Evolutionary conservation across 2,888 invertebrate species (phyloP).

Genomic region (Gryllus longicercus): DNA sequence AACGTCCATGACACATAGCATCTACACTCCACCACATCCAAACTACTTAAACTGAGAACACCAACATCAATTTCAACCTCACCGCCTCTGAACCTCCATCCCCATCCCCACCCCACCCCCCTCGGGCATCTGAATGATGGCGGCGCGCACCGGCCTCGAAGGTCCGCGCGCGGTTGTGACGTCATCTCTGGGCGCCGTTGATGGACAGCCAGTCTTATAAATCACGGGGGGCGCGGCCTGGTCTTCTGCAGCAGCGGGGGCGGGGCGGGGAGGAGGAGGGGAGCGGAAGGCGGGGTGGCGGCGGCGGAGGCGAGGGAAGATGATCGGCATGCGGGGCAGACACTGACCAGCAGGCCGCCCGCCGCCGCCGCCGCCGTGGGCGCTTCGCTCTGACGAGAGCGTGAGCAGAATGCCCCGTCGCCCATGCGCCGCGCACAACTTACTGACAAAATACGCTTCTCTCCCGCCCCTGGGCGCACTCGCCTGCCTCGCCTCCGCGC

Average conservation of each 20-base stretch:
- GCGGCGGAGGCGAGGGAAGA: not conserved
- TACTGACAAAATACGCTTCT: not conserved
- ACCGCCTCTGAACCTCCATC: not conserved
- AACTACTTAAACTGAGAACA: not conserved
- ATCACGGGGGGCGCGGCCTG: not conserved
- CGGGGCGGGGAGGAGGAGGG: not conserved
- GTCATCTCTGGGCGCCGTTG: not conserved
- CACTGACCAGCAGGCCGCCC: constrained; percentile 4
- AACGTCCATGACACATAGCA: not conserved
- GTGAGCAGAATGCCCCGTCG: not conserved
- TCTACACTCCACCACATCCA: not conserved
- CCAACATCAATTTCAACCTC: not conserved
- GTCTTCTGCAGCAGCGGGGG: not conserved
- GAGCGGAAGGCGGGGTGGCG: not conserved
- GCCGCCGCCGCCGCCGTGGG: not conserved
- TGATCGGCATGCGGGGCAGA: constrained; percentile 2
- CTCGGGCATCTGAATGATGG: not conserved
- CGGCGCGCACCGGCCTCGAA: not conserved
- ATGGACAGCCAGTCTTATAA: constrained; percentile 2
- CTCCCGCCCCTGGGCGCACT: not conserved
- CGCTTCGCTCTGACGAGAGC: not conserved
- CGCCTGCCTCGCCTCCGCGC: not conserved
- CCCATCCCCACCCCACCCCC: not conserved
- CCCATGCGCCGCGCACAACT: not conserved
- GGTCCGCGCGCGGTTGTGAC: not conserved